Evolutionary conservation across 1,140 invertebrate species (phyloP).

Genomic region (Heliconius melpomene): DNA sequence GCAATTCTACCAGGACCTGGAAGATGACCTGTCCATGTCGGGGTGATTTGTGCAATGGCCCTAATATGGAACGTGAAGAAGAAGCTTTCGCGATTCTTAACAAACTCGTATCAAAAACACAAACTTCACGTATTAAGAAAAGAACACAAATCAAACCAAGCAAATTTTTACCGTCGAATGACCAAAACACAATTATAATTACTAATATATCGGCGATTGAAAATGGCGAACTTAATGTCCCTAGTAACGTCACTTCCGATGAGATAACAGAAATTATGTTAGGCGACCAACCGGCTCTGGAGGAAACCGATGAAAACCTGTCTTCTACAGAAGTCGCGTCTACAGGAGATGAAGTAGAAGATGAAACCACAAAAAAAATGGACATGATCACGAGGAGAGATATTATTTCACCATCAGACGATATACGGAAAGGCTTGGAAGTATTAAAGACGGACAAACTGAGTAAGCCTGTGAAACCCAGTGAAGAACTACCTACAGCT

Average conservation of each 20-base stretch:
- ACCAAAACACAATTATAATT: constrained; percentile 43
- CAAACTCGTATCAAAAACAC: constrained; percentile 51
- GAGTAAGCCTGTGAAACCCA: constrained; percentile 47
- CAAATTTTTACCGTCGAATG: constrained; percentile 33
- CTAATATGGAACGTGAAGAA: constrained; percentile 61
- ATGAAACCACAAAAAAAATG: constrained; percentile 21
- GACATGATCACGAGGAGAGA: not conserved
- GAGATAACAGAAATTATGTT: constrained; percentile 35
- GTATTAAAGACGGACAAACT: constrained; percentile 39
- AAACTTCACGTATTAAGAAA: constrained; percentile 49
- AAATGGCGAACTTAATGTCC: constrained; percentile 20
- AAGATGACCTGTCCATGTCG: constrained; percentile 80
- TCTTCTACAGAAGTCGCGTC: constrained; percentile 14
- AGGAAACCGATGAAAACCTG: constrained; percentile 25
- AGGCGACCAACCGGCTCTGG: constrained; percentile 20
- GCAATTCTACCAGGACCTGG: constrained; percentile 76
- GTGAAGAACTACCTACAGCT: constrained; percentile 59
- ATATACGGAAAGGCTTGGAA: constrained; percentile 31
- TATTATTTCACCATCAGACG: constrained; percentile 12
- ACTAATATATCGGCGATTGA: constrained; percentile 42
- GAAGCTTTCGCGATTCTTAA: constrained; percentile 59
- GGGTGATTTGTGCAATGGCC: constrained; percentile 79
- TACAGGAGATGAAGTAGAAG: constrained; percentile 15
- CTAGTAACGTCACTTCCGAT: not conserved
- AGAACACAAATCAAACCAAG: constrained; percentile 35